These are phyloP conservation scores for Phylloscopus whistleri DNA, from an alignment of 2,113 vertebrate species.

Conservation along the genomic window DNA sequence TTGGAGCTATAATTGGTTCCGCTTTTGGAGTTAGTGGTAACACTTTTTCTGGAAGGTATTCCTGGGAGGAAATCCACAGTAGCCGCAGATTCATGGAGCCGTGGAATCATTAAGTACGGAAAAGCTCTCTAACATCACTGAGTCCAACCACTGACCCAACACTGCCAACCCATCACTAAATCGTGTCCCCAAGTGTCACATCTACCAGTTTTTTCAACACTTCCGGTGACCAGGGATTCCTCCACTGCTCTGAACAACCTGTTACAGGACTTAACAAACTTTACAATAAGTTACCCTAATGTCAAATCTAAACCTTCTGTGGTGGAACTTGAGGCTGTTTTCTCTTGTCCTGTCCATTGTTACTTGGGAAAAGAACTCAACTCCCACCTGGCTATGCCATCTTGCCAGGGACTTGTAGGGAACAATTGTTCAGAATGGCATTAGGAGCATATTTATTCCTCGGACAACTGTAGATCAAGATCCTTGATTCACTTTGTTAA, in stretches of 20 bases:
- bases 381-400: no score
- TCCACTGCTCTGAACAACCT: background rate
- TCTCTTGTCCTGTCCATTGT: background rate
- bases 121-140: background rate
- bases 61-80: background rate
- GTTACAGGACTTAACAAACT: background rate
- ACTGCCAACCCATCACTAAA: background rate
- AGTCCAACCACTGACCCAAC: background rate
- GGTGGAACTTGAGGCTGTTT: background rate
- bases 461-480: background rate
- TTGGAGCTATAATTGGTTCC: background rate
- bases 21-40: background rate
- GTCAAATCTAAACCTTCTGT: background rate
- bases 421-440: fast-evolving
- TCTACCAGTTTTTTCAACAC: background rate
- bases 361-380: fast-evolving
- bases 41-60: background rate
- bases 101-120: background rate
- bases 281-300: background rate
- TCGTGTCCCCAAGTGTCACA: fast-evolving
- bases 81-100: background rate
- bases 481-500: background rate
- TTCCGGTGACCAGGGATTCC: background rate
- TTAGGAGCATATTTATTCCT: background rate
- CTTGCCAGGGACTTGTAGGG: fast-evolving